These are phyloP conservation scores for Epizoanthus illoricatus DNA, from an alignment of 92 coral and sea anemone species.

Conservation along the genomic window DNA sequence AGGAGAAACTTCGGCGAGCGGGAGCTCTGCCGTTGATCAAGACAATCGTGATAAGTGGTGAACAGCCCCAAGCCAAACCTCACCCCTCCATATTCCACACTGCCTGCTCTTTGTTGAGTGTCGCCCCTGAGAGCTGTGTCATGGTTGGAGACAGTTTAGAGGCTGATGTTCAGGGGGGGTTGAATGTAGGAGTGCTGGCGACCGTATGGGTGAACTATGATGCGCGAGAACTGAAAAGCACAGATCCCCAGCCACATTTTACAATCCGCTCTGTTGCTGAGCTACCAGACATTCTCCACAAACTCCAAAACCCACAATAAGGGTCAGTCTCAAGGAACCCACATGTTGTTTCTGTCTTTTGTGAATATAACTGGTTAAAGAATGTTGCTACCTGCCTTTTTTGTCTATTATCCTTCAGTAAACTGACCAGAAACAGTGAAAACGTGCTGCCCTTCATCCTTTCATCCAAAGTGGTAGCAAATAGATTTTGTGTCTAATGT, in stretches of 20 bases:
- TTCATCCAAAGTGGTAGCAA: too few species aligned
- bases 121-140: conserved; percentile 54
- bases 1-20: conserved; percentile 52
- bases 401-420: too few species aligned
- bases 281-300: conserved; percentile 42
- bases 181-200: conserved; percentile 59
- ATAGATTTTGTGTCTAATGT: too few species aligned
- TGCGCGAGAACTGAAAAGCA: conserved; percentile 14
- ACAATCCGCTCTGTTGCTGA: conserved; percentile 40
- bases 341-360: too few species aligned
- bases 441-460: too few species aligned
- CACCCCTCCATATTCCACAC: conserved; percentile 59
- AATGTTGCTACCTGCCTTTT: too few species aligned
- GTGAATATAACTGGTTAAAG: too few species aligned
- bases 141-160: conserved; percentile 59
- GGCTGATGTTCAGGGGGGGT: conserved; percentile 65
- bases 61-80: conserved; percentile 64
- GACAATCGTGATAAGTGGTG: conserved; percentile 69
- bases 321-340: too few species aligned
- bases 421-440: too few species aligned
- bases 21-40: conserved; percentile 51
- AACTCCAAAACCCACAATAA: conserved; percentile 14
- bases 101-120: conserved; percentile 50
- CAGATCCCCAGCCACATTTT: conserved; percentile 58
- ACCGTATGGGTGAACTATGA: conserved; percentile 68